A percentile compares a stretch with the other conserved stretches of the same genome.
These are phyloP conservation scores for Thripadectes ignobilis DNA, from an alignment of 2,797 vertebrate genomes.

Conservation along the genomic window DNA sequence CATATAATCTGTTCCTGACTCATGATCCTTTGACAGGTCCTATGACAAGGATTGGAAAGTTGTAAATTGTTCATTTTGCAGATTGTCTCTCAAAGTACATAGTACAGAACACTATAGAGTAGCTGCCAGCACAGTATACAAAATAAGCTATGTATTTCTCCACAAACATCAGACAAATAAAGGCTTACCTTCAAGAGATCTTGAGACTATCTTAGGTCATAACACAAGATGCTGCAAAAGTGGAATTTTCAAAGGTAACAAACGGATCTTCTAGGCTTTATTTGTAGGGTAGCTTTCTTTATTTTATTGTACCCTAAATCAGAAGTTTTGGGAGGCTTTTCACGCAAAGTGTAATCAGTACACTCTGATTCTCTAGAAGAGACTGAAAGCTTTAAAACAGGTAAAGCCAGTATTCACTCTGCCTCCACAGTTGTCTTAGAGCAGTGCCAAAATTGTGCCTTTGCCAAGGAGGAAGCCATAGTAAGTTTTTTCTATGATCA, in stretches of 20 bases:
- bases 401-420: background rate
- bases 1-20: background rate
- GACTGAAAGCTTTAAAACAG: background rate
- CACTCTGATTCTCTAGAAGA: background rate
- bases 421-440: background rate
- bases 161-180: background rate
- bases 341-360: background rate
- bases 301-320: background rate
- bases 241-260: background rate
- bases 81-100: background rate
- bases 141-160: background rate
- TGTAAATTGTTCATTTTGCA: background rate
- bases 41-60: background rate
- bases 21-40: background rate
- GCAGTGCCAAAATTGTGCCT: background rate
- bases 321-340: background rate
- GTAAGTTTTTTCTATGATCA: background rate
- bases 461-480: background rate
- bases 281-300: background rate
- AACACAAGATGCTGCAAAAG: background rate
- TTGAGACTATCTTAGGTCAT: background rate
- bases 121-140: background rate
- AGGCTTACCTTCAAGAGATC: background rate
- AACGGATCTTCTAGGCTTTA: background rate
- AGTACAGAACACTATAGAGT: background rate